A percentile compares a stretch with the other conserved stretches of the same genome.
Evolutionary conservation across 1,140 invertebrate genomes (phyloP).

Genomic region (Watersipora subatra): DNA sequence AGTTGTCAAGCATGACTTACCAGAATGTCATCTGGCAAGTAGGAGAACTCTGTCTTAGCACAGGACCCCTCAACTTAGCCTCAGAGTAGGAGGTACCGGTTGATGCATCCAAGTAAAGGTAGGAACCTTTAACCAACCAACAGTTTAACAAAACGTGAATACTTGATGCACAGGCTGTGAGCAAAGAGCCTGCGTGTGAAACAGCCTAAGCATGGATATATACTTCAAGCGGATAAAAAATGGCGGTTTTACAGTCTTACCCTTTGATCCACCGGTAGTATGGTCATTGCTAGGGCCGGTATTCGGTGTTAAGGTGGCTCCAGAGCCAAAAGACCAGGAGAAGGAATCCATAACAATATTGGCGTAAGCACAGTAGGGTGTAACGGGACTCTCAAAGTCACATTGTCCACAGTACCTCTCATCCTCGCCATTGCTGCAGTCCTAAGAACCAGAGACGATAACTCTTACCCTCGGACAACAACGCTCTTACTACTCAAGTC

Average conservation of each 20-base stretch:
- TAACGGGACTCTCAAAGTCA: conserved; percentile 8
- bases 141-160: too few relatives aligned
- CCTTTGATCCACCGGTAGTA: background rate
- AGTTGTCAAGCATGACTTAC: too few relatives aligned
- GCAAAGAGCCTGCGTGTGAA: too few relatives aligned
- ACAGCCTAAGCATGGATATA: too few relatives aligned
- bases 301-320: background rate
- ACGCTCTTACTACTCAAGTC: too few relatives aligned
- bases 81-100: background rate
- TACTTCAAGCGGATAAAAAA: too few relatives aligned
- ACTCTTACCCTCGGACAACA: too few relatives aligned
- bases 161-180: too few relatives aligned
- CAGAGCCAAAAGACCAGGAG: background rate
- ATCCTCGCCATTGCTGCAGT: background rate
- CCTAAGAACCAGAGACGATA: background rate
- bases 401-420: conserved; percentile 6
- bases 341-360: background rate
- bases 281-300: conserved; percentile 10
- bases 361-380: background rate
- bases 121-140: conserved; percentile 9
- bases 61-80: background rate
- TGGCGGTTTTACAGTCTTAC: too few relatives aligned
- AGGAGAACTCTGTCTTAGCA: conserved; percentile 4
- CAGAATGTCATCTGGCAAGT: conserved; percentile 44
- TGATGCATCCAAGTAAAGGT: conserved; percentile 7